A percentile compares a stretch with the other conserved stretches of the same genome.
phyloP scores from a whole-genome alignment of 2,888 invertebrate species.

The Nomada goodeniana region DNA sequence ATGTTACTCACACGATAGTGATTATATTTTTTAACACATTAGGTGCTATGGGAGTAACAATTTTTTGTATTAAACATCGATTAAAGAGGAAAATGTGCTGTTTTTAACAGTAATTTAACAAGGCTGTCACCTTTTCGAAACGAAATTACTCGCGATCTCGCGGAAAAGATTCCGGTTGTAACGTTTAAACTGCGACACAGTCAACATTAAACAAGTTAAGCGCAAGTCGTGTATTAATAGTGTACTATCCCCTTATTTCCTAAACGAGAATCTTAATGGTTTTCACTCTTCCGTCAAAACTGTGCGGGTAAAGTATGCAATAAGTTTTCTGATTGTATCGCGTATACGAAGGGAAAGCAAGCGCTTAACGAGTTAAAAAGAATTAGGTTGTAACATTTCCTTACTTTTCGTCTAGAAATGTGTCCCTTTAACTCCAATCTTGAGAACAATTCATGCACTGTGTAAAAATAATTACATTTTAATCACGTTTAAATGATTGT shows the following conservation, averaged over 20 bases:
- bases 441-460: constrained; percentile 79
- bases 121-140: constrained; percentile 35
- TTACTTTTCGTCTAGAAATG: constrained; percentile 72
- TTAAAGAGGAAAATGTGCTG: constrained; percentile 31
- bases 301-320: neutral
- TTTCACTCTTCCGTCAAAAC: too few relatives aligned
- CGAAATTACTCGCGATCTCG: neutral
- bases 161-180: too few relatives aligned
- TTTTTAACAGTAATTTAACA: constrained; percentile 26
- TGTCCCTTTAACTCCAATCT: constrained; percentile 74
- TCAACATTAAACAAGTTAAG: constrained; percentile 52
- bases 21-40: constrained; percentile 61
- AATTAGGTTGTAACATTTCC: constrained; percentile 63
- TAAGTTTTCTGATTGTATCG: constrained; percentile 41
- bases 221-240: constrained; percentile 8
- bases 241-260: constrained; percentile 2
- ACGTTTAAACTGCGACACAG: too few relatives aligned
- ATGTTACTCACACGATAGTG: neutral
- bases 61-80: neutral
- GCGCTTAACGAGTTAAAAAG: constrained; percentile 72
- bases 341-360: constrained; percentile 30
- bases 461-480: constrained; percentile 70
- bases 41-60: constrained; percentile 58
- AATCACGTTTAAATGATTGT: constrained; percentile 57
- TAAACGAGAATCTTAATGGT: neutral